Conservation (phyloP, 2,797 vertebrate genomes). For the Petrocephalus sullivani region DNA sequence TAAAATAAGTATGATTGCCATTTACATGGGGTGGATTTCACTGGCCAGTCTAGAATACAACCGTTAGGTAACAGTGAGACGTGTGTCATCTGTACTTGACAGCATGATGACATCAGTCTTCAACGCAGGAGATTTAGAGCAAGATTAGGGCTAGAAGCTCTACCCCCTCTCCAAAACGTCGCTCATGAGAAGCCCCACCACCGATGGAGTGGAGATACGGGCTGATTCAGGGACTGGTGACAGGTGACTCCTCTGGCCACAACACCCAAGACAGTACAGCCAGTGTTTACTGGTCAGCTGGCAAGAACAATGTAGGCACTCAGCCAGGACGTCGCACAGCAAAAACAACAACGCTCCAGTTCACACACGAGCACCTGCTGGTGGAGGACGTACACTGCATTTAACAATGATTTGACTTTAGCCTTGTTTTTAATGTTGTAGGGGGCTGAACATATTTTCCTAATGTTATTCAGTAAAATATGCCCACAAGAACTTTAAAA, state of each 20-base stretch:
- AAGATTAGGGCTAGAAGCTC: conserved; percentile 16
- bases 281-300: conserved; percentile 43
- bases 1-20: background rate
- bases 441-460: background rate
- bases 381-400: background rate
- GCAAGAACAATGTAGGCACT: conserved; percentile 44
- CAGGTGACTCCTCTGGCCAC: conserved; percentile 48
- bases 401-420: background rate
- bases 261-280: conserved; percentile 49
- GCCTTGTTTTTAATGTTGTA: background rate
- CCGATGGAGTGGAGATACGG: background rate
- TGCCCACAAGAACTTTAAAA: background rate
- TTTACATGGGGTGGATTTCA: conserved; percentile 1
- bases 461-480: background rate
- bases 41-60: background rate
- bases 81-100: background rate
- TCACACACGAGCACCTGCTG: background rate
- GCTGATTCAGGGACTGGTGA: conserved; percentile 42
- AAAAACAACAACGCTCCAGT: background rate
- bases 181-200: background rate
- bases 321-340: conserved; percentile 15
- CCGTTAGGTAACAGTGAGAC: background rate
- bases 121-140: conserved; percentile 54
- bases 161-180: background rate
- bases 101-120: conserved; percentile 46